These are phyloP conservation scores for Synergus laeviventris DNA, from an alignment of 2,888 invertebrate genomes.

Conservation along the genomic window DNA sequence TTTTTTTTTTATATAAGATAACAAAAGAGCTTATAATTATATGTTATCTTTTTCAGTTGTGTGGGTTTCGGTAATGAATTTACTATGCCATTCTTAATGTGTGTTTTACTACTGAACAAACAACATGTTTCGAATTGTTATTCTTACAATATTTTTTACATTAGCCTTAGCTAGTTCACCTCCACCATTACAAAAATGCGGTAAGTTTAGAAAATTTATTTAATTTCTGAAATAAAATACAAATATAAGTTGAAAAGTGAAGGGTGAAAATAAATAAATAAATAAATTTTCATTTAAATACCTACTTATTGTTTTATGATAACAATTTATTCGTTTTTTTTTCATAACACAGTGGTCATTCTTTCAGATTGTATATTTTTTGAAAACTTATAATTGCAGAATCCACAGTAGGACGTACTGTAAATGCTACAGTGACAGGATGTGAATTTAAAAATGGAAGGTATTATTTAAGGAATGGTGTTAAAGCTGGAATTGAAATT, in stretches of 20 bases:
- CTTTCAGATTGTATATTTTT: too few relatives aligned
- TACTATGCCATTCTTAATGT: background rate
- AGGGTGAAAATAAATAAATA: background rate
- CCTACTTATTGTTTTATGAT: too few relatives aligned
- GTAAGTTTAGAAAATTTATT: background rate
- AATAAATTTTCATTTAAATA: too few relatives aligned
- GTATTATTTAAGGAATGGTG: background rate
- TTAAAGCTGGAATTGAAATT: background rate
- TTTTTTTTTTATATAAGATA: slow-evolving; percentile 50
- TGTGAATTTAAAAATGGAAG: background rate
- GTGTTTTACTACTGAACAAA: background rate
- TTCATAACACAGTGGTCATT: too few relatives aligned
- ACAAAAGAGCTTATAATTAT: slow-evolving; percentile 6
- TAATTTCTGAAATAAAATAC: background rate
- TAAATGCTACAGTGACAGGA: slow-evolving; percentile 4
- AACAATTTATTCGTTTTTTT: too few relatives aligned
- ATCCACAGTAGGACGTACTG: background rate
- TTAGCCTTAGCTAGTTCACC: background rate
- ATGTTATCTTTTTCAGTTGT: background rate
- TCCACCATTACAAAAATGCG: background rate
- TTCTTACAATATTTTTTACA: background rate
- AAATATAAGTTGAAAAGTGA: background rate
- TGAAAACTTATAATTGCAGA: background rate
- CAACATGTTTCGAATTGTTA: slow-evolving; percentile 13
- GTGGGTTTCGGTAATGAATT: background rate